Evolutionary conservation across 2,888 invertebrate species (phyloP), one percentile per base, ranked within the genome.

Genomic region (Ophioninae sp.): DNA sequence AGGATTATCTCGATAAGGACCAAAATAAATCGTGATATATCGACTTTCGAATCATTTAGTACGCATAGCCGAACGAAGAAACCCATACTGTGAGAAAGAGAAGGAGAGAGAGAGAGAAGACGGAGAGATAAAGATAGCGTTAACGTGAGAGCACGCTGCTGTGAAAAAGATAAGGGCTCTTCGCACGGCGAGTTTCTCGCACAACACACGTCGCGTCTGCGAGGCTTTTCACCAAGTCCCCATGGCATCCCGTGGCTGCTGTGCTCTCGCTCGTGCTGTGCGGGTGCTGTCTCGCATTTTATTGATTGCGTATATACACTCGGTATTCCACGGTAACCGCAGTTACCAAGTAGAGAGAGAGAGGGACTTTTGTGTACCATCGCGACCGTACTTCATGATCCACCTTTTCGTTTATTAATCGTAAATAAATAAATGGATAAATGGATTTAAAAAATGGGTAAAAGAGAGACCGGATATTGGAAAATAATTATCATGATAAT

Each of bases 281-380:
- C 63, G 81, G 81, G 69, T 84, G 75, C 81, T 81, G 81, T 81
- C 81, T 81, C 84, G 72, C 81, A 84, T 84, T 84, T 81, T 84
- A 84, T 84, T 84, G 84, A 84, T 84, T 84, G 81, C 84, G 81
- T 81, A 79, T 84, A 84, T 73, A 65, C 67, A 56, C 82, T 67
- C 58, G 30, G 63, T 67, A 81, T 81, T 81, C 75, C 78, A 67
- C 51, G 71, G 44, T 72, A 81, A 74, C 78, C 81, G 74, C 71
- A 78, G 65, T 83, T 78, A 71, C 74, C 65, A 69, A 58, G 63
- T 51, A 58, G 37, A 72, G 23, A 58, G 37, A 72, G 23, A 65
- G 64, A 68, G 17, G 73, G 44, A 65, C 59, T 73, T 61, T 58
- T 20, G 22, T 39, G 13, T 20, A 56, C n/a, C 22, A 37, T 3